phyloP scores from a whole-genome alignment of 1,140 invertebrate species.

The Cydia fagiglandana region DNA sequence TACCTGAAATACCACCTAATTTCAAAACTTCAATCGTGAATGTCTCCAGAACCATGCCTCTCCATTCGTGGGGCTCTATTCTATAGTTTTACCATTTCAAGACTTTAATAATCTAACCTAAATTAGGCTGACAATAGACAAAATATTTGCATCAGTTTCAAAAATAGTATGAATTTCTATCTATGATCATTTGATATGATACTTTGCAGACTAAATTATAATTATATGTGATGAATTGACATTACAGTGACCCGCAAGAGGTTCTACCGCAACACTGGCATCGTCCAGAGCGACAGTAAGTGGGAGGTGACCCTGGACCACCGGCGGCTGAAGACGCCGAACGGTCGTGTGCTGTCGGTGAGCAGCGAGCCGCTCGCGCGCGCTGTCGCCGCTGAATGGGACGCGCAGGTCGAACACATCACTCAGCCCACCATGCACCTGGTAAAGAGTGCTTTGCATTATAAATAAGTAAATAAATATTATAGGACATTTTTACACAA shows the following conservation, averaged over 20 bases:
- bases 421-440: slow-evolving; percentile 92
- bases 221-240: not conserved
- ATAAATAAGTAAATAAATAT: too few species aligned
- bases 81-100: too few species aligned
- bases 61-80: too few species aligned
- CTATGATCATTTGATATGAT: too few species aligned
- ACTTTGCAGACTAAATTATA: not conserved
- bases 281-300: slow-evolving; percentile 66
- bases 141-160: not conserved
- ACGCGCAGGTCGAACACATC: slow-evolving; percentile 89
- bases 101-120: too few species aligned
- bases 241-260: slow-evolving; percentile 60
- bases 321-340: slow-evolving; percentile 92
- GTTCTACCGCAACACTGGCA: slow-evolving; percentile 64
- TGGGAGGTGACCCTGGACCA: slow-evolving; percentile 79
- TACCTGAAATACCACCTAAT: too few species aligned
- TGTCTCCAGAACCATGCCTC: too few species aligned
- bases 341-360: slow-evolving; percentile 87
- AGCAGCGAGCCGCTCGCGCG: slow-evolving; percentile 93
- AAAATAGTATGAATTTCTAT: too few species aligned
- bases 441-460: slow-evolving; percentile 75
- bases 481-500: too few species aligned
- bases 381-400: slow-evolving; percentile 95
- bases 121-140: not conserved
- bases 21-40: too few species aligned